Conservation (phyloP, 2,113 vertebrate genomes). For the Etheostoma spectabile region DNA sequence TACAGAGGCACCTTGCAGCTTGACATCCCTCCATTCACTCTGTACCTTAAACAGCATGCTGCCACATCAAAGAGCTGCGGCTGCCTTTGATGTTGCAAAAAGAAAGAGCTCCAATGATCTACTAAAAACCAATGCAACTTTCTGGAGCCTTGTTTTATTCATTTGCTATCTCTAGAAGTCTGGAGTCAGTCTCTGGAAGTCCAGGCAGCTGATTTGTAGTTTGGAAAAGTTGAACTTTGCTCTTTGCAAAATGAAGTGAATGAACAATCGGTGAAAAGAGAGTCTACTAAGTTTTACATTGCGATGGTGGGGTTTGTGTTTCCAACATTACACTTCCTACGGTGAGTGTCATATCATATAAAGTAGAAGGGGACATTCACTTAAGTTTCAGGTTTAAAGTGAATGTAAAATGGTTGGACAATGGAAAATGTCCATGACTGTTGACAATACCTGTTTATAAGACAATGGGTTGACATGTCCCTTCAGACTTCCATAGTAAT, state of each 20-base stretch:
- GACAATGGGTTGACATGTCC: not conserved
- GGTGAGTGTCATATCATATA: not conserved
- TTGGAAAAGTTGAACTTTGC: slow-evolving; percentile 43
- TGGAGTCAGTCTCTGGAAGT: slow-evolving; percentile 61
- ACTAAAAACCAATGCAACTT: slow-evolving; percentile 92
- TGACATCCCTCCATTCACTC: slow-evolving; percentile 98
- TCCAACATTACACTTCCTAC: not conserved
- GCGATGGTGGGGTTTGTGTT: not conserved
- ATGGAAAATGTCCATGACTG: not conserved
- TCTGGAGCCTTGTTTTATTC: slow-evolving; percentile 85
- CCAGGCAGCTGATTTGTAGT: slow-evolving; percentile 40
- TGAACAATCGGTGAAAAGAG: not conserved
- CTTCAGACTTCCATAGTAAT: not conserved
- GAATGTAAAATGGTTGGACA: not conserved
- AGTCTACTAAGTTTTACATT: not conserved
- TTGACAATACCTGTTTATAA: not conserved
- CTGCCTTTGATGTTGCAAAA: slow-evolving; percentile 95
- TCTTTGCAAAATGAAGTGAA: slow-evolving; percentile 21
- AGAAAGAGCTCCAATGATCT: slow-evolving; percentile 95
- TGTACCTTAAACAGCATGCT: slow-evolving; percentile 98
- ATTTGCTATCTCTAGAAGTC: slow-evolving; percentile 72
- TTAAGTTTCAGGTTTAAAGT: slow-evolving; percentile 1
- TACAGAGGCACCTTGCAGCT: slow-evolving; percentile 98
- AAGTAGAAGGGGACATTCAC: not conserved
- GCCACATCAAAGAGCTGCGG: slow-evolving; percentile 93